phyloP scores from a whole-genome alignment of 2,797 vertebrate genomes.

The Fistularia commersonii region DNA sequence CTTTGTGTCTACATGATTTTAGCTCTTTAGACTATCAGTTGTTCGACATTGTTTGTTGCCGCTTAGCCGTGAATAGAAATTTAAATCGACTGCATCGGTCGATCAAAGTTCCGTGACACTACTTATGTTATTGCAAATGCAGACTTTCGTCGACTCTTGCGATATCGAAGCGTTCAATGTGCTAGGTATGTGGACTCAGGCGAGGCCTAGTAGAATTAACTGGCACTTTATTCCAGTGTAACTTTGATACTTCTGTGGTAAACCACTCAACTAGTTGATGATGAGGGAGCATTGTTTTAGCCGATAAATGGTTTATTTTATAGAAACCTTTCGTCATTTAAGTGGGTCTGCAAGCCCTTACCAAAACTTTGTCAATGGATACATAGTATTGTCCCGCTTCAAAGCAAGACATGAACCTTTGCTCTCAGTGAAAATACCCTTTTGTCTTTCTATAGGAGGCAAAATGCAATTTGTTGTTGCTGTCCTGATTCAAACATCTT shows the following conservation, averaged over 20 bases:
- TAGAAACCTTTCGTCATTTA: neutral
- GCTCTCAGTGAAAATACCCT: too few species aligned
- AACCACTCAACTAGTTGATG: accelerated
- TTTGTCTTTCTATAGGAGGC: neutral
- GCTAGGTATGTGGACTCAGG: neutral
- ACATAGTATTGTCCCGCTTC: constrained; percentile 11
- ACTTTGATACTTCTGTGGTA: neutral
- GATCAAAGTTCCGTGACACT: too few species aligned
- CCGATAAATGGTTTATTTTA: neutral
- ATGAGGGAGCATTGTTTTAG: neutral
- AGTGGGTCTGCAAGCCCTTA: constrained; percentile 40
- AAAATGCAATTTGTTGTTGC: too few species aligned
- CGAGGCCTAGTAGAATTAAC: constrained; percentile 33
- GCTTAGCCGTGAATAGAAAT: too few species aligned
- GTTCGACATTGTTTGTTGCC: neutral
- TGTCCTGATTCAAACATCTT: neutral
- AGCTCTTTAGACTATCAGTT: neutral
- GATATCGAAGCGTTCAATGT: neutral
- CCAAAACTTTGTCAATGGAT: constrained; percentile 3
- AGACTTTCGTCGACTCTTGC: neutral
- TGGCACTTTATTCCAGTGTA: constrained; percentile 10
- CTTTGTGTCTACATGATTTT: constrained; percentile 51
- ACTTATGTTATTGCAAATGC: neutral
- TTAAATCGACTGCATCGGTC: too few species aligned
- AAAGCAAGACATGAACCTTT: too few species aligned